Percentiles rank a stretch among this genome's conserved stretches.
Evolutionary conservation across 2,113 vertebrate species (phyloP).

Genomic region (Enhydra lutris): DNA sequence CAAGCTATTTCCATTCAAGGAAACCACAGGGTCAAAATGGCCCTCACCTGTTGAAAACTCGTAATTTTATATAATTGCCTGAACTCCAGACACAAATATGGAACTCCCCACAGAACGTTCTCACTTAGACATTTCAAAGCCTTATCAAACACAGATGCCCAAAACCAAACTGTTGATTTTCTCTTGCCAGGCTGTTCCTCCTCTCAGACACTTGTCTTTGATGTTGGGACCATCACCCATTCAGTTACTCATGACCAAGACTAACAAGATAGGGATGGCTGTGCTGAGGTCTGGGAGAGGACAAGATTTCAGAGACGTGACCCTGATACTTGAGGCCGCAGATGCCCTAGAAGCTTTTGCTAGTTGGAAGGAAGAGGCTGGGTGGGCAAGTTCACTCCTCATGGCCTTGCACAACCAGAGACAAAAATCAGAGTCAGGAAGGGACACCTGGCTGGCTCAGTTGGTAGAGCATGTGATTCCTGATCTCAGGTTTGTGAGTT

Average conservation of each 20-base stretch:
- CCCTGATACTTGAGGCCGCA: background rate
- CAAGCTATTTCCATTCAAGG: constrained; percentile 14
- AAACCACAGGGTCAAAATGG: background rate
- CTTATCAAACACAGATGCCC: background rate
- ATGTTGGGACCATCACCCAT: background rate
- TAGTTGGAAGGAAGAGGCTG: background rate
- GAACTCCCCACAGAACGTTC: background rate
- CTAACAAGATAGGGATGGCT: background rate
- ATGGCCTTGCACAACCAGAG: background rate
- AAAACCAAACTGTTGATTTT: background rate
- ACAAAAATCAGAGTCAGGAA: background rate
- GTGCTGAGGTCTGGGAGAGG: background rate
- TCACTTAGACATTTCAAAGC: background rate
- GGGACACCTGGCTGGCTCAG: background rate
- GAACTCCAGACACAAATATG: background rate
- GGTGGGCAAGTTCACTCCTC: background rate
- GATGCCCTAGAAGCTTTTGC: background rate
- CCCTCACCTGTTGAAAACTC: background rate
- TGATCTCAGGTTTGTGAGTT: background rate
- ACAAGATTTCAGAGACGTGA: background rate
- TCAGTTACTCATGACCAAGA: background rate
- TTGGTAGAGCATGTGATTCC: background rate
- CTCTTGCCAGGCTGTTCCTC: background rate
- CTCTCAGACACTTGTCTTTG: background rate
- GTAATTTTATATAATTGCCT: background rate